Evolutionary conservation across 2,797 vertebrate genomes (phyloP).

Genomic region (Enteromius paludinosus): DNA sequence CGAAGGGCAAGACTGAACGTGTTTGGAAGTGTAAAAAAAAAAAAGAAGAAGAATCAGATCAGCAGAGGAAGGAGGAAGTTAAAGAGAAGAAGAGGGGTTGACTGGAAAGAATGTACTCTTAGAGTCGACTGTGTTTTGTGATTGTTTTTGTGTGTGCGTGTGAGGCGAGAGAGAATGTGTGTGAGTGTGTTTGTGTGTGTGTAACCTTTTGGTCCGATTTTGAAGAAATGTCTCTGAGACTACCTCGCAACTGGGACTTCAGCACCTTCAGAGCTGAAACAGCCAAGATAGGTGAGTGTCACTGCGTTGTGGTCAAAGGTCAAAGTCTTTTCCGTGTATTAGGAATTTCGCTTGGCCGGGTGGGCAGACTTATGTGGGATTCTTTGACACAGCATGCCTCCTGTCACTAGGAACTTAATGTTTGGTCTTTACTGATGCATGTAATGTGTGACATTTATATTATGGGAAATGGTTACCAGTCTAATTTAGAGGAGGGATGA

Average conservation of each 20-base stretch:
- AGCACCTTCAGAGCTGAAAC: constrained; percentile 86
- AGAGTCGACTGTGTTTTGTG: constrained; percentile 22
- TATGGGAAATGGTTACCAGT: neutral
- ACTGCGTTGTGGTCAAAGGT: constrained; percentile 11
- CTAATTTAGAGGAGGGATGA: neutral
- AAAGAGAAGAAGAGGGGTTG: constrained; percentile 53
- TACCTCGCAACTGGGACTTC: constrained; percentile 95
- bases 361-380: neutral
- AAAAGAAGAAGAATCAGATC: constrained; percentile 61
- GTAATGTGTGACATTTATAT: constrained; percentile 13
- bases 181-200: constrained; percentile 24
- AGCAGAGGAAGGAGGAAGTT: constrained; percentile 81
- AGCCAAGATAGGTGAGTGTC: constrained; percentile 86
- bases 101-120: constrained; percentile 50
- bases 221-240: constrained; percentile 90
- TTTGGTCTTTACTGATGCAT: neutral
- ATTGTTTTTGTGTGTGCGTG: constrained; percentile 27
- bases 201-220: constrained; percentile 62
- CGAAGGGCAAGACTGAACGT: constrained; percentile 64
- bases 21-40: constrained; percentile 62
- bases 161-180: constrained; percentile 14
- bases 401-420: neutral
- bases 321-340: neutral
- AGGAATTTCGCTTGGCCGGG: neutral
- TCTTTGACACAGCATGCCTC: neutral